Conservation (phyloP, 2,113 vertebrate species). For the Acrocephalus arundinaceus region DNA sequence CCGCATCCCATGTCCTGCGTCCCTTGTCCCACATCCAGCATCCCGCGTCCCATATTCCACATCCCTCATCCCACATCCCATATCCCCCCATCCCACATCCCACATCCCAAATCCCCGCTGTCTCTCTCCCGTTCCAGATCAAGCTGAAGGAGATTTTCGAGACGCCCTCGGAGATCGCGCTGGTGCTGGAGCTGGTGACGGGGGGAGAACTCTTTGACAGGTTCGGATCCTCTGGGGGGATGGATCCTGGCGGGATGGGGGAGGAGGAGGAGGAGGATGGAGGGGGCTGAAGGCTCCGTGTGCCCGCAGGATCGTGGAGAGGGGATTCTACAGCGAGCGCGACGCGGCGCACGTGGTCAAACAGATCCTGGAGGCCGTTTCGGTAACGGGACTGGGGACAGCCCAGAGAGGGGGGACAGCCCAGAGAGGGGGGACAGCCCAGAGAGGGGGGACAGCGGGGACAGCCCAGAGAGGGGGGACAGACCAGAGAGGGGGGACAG, state of each 20-base stretch:
- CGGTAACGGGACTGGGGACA: constrained; percentile 55
- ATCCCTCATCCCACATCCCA: no score
- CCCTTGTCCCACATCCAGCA: no score
- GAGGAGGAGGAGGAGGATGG: background rate
- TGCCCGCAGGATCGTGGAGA: constrained; percentile 83
- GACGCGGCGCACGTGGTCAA: constrained; percentile 87
- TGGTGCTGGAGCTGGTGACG: constrained; percentile 87
- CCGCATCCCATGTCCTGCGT: no score
- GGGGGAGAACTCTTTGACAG: constrained; percentile 91
- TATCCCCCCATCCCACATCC: no score
- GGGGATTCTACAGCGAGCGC: constrained; percentile 88
- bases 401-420: rapidly evolving
- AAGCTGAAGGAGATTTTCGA: constrained; percentile 92
- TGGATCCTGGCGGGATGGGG: rapidly evolving
- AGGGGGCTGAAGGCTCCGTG: background rate
- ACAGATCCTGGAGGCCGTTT: constrained; percentile 88
- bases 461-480: rapidly evolving
- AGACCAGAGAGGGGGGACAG: rapidly evolving
- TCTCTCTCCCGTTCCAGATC: constrained; percentile 69
- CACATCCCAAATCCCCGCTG: background rate
- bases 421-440: rapidly evolving
- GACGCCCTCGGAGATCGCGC: constrained; percentile 82
- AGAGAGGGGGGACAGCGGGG: rapidly evolving
- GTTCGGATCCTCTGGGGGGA: background rate
- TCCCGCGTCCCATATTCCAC: no score